phyloP scores from a whole-genome alignment of 2,888 invertebrate genomes.

The Anthophora plumipes region DNA sequence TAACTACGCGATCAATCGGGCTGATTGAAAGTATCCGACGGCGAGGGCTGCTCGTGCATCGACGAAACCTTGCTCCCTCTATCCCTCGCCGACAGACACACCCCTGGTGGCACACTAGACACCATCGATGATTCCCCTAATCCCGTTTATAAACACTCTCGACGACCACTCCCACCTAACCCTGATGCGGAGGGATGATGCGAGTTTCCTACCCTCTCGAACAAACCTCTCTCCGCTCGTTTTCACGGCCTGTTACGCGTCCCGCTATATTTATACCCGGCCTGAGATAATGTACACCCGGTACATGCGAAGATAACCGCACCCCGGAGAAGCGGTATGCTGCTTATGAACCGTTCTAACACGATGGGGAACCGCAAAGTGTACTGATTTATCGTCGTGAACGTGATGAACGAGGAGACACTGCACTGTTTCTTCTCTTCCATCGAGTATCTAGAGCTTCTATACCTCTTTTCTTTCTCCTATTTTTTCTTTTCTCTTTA shows the following conservation, averaged over 20 bases:
- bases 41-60: constrained; percentile 45
- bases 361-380: constrained; percentile 83
- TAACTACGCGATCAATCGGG: constrained; percentile 71
- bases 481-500: neutral
- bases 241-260: constrained; percentile 56
- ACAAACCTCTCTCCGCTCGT: constrained; percentile 43
- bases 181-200: constrained; percentile 53
- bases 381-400: constrained; percentile 82
- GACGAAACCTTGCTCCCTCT: constrained; percentile 27
- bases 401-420: constrained; percentile 80
- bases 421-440: neutral
- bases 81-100: constrained; percentile 38
- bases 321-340: constrained; percentile 77
- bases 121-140: constrained; percentile 78
- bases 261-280: constrained; percentile 75
- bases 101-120: constrained; percentile 47
- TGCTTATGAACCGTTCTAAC: constrained; percentile 81
- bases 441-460: neutral
- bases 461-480: too few relatives aligned
- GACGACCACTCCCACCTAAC: constrained; percentile 78
- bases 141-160: constrained; percentile 80
- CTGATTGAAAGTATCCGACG: constrained; percentile 71
- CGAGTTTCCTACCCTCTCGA: constrained; percentile 55
- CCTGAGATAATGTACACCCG: constrained; percentile 82
- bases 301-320: constrained; percentile 83